Percentiles rank a stretch among this genome's conserved stretches.
Evolutionary conservation across 2,797 vertebrate genomes (phyloP).

Genomic region (Sciaenops ocellatus): DNA sequence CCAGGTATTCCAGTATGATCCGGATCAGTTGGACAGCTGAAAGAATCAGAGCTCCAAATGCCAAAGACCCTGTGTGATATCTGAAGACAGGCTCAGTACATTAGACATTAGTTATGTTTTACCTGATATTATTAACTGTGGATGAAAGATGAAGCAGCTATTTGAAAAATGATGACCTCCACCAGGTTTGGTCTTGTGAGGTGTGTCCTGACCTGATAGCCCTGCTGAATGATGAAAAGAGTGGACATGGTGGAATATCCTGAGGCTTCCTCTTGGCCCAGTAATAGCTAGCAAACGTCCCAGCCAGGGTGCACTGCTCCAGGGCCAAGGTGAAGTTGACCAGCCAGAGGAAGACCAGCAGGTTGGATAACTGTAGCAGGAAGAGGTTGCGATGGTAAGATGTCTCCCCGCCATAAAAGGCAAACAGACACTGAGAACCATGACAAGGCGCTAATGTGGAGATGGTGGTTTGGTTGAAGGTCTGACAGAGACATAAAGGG

Average conservation of each 20-base stretch:
- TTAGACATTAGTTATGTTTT: not conserved
- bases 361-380: conserved; percentile 90
- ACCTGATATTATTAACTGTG: not conserved
- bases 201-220: conserved; percentile 86
- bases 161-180: too few relatives aligned
- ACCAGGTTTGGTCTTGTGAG: not conserved
- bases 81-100: conserved; percentile 70
- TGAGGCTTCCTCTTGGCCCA: conserved; percentile 92
- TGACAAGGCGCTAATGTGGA: conserved; percentile 81
- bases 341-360: conserved; percentile 93
- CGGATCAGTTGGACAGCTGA: conserved; percentile 88
- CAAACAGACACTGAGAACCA: conserved; percentile 90
- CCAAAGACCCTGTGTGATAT: conserved; percentile 95
- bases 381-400: conserved; percentile 88
- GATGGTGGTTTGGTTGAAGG: conserved; percentile 87
- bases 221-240: conserved; percentile 89
- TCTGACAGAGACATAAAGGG: conserved; percentile 74
- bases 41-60: conserved; percentile 93
- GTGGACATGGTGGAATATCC: conserved; percentile 89
- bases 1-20: conserved; percentile 90
- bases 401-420: conserved; percentile 91
- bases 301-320: conserved; percentile 93
- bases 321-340: conserved; percentile 92
- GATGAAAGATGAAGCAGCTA: not conserved
- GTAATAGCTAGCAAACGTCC: conserved; percentile 93